Conservation (phyloP, 2,888 invertebrate genomes). For the Margaritifera margaritifera region DNA sequence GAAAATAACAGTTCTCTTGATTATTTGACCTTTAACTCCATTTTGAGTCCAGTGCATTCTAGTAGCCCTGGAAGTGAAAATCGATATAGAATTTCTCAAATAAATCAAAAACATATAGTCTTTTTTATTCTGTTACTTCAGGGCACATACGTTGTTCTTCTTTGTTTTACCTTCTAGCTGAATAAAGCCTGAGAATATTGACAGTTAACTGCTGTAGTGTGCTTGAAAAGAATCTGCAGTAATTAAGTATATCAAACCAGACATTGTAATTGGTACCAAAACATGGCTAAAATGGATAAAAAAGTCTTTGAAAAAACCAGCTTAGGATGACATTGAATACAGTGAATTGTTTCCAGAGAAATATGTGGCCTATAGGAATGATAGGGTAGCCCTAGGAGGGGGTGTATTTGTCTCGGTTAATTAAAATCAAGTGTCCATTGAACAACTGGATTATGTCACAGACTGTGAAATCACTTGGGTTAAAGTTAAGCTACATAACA, state of each 20-base stretch:
- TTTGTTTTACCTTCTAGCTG: conserved; percentile 12
- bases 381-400: conserved; percentile 20
- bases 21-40: conserved; percentile 6
- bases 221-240: conserved; percentile 12
- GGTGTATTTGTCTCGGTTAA: conserved; percentile 28
- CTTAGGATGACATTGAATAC: conserved; percentile 13
- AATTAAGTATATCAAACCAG: conserved; percentile 24
- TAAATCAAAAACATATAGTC: conserved; percentile 2
- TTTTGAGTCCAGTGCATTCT: conserved; percentile 12
- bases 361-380: conserved; percentile 24
- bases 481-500: conserved; percentile 20
- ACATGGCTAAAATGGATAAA: conserved; percentile 33
- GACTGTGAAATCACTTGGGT: conserved; percentile 29
- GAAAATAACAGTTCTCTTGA: conserved; percentile 11
- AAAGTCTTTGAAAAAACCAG: conserved; percentile 21
- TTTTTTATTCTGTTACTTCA: background rate
- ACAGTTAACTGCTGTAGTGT: conserved; percentile 31
- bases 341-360: conserved; percentile 23
- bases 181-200: conserved; percentile 22
- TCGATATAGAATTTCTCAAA: background rate
- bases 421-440: conserved; percentile 15
- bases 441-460: conserved; percentile 25
- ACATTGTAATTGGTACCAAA: conserved; percentile 34
- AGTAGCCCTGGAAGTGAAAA: conserved; percentile 10
- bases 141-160: conserved; percentile 1